Conservation (phyloP, 2,113 vertebrate genomes). For the Ibidorhyncha struthersii region DNA sequence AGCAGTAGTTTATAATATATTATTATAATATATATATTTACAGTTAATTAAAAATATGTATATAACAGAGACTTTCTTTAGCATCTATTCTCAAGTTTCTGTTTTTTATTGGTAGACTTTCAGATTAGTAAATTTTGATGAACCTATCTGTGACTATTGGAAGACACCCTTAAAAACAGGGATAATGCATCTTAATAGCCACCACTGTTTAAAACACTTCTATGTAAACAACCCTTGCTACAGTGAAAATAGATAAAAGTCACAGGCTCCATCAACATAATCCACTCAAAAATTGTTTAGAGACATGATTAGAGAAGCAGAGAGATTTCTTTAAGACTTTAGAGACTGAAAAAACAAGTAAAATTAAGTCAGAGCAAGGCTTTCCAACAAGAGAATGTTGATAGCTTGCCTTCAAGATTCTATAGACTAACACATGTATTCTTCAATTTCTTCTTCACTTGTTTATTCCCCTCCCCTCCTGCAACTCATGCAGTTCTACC, state of each 20-base stretch:
- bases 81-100: neutral
- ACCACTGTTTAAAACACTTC: neutral
- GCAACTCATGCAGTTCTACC: neutral
- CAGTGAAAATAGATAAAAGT: neutral
- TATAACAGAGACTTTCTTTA: neutral
- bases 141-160: neutral
- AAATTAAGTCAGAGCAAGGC: neutral
- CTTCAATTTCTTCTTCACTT: neutral
- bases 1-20: neutral
- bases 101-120: neutral
- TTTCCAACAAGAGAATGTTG: neutral
- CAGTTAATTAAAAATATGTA: neutral
- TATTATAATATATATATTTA: neutral
- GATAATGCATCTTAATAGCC: neutral
- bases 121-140: neutral
- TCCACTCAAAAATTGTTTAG: neutral
- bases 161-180: neutral
- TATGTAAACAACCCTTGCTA: neutral
- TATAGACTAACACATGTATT: neutral
- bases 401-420: neutral
- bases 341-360: neutral
- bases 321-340: neutral
- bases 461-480: neutral
- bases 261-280: neutral
- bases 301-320: neutral